phyloP scores from a whole-genome alignment of 2,888 invertebrate species.

The Caenorhabditis afra region DNA sequence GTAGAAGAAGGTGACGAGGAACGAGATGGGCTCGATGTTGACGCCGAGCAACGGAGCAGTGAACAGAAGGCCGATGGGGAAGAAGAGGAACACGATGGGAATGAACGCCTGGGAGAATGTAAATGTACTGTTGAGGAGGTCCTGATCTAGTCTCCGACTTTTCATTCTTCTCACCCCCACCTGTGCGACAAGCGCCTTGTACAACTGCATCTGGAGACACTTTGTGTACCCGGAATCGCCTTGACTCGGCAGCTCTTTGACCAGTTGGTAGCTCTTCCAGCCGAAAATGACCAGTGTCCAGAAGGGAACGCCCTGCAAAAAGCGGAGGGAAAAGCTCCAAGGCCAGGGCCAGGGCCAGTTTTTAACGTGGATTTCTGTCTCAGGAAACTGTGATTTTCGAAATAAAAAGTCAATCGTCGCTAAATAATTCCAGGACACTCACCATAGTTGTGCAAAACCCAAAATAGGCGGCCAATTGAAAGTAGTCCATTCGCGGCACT shows the following conservation, averaged over 20 bases:
- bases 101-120: constrained; percentile 27
- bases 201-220: constrained; percentile 37
- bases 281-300: constrained; percentile 24
- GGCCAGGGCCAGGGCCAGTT: too few relatives aligned
- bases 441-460: too few relatives aligned
- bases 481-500: too few relatives aligned
- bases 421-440: too few relatives aligned
- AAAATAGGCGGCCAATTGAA: too few relatives aligned
- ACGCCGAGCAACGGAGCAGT: constrained; percentile 1
- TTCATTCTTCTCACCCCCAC: too few relatives aligned
- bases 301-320: constrained; percentile 27
- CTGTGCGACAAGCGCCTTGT: constrained; percentile 39
- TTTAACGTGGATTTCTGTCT: too few relatives aligned
- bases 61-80: constrained; percentile 21
- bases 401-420: too few relatives aligned
- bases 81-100: constrained; percentile 17
- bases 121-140: too few relatives aligned
- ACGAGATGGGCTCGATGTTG: background rate
- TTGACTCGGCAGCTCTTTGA: constrained; percentile 4
- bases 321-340: too few relatives aligned
- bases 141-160: too few relatives aligned
- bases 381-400: constrained; percentile 10
- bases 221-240: constrained; percentile 32
- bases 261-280: constrained; percentile 13
- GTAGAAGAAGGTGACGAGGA: constrained; percentile 10